Evolutionary conservation across 2,113 vertebrate species (phyloP).

Genomic region (Melanerpes aurifrons): DNA sequence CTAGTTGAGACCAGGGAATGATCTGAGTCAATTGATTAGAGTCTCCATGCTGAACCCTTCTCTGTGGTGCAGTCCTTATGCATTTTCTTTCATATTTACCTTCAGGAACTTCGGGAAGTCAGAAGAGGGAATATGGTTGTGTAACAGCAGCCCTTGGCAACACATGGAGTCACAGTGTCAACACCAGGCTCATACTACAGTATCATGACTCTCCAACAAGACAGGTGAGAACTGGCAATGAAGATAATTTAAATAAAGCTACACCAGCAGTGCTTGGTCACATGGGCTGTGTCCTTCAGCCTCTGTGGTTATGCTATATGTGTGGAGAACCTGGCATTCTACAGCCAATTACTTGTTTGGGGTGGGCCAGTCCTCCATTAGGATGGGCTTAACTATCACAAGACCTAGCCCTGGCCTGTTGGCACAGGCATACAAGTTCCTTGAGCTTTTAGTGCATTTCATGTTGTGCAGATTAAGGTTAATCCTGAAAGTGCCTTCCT

Average conservation of each 20-base stretch:
- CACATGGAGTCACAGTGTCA: conserved; percentile 86
- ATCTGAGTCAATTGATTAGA: background rate
- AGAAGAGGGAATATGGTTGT: conserved; percentile 65
- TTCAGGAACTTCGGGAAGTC: conserved; percentile 65
- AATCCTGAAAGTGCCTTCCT: background rate
- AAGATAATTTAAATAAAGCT: background rate
- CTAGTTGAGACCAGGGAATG: background rate
- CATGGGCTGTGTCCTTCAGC: background rate
- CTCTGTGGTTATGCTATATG: background rate
- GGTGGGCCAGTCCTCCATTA: background rate
- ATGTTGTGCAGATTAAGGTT: background rate
- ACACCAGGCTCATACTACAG: conserved; percentile 84
- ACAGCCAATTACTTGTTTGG: background rate
- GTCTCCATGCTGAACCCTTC: background rate
- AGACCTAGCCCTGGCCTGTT: background rate
- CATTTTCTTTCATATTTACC: background rate
- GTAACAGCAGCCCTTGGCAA: conserved; percentile 84
- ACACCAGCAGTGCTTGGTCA: background rate
- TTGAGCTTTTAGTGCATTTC: background rate
- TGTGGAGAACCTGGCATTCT: background rate
- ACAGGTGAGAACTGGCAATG: conserved; percentile 74
- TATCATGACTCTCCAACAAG: conserved; percentile 72
- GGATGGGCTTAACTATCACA: background rate
- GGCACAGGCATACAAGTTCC: background rate
- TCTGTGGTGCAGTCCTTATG: background rate